Conservation (phyloP, 2,113 vertebrate genomes). For the Neotoma lepida region DNA sequence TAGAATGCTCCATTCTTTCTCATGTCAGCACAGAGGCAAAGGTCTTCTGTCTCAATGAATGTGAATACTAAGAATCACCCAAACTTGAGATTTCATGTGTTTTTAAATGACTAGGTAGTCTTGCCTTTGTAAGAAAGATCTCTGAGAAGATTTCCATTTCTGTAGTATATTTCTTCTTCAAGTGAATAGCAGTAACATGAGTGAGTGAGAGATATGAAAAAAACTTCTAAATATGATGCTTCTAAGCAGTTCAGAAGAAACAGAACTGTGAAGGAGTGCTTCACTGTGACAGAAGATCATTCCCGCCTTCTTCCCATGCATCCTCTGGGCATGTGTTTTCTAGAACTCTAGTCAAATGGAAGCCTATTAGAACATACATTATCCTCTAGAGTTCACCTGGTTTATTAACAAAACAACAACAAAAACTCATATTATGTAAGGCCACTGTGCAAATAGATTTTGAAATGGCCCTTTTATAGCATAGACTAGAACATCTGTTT, state of each 20-base stretch:
- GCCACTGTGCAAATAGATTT: neutral
- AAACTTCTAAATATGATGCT: constrained; percentile 1
- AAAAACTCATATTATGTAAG: neutral
- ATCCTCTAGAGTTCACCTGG: neutral
- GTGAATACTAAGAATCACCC: neutral
- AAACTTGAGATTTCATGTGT: neutral
- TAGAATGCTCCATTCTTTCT: neutral
- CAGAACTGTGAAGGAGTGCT: neutral
- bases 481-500: neutral
- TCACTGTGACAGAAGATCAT: neutral
- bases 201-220: neutral
- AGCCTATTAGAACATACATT: neutral
- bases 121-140: neutral
- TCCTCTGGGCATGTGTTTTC: neutral
- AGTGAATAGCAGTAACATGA: neutral
- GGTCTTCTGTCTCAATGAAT: neutral
- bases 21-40: constrained; percentile 20
- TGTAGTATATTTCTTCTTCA: neutral
- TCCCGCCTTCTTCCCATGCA: neutral
- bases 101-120: neutral
- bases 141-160: neutral
- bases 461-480: neutral
- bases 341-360: neutral
- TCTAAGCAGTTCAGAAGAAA: neutral
- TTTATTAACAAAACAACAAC: neutral